Conservation (phyloP, 2,797 vertebrate genomes). For the Poeciliopsis presidionis region DNA sequence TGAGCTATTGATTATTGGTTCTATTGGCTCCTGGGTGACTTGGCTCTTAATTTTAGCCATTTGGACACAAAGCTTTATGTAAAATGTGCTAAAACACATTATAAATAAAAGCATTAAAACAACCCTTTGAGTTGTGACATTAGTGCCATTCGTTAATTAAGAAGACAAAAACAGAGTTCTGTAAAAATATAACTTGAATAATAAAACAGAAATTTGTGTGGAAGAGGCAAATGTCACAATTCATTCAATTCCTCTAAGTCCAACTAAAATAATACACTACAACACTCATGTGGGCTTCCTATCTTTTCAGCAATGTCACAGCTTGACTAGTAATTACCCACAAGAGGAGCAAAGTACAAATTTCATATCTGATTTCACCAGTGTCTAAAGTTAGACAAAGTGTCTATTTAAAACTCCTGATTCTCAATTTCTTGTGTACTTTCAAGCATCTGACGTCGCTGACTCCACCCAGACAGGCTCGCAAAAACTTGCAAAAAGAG, state of each 20-base stretch:
- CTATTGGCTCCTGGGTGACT: constrained; percentile 46
- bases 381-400: too few species aligned
- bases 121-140: neutral
- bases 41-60: constrained; percentile 48
- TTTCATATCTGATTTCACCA: constrained; percentile 4
- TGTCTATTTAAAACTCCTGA: neutral
- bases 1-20: constrained; percentile 49
- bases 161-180: constrained; percentile 8
- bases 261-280: neutral
- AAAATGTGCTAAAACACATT: neutral
- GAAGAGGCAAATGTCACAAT: neutral
- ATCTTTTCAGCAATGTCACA: constrained; percentile 3
- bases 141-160: neutral
- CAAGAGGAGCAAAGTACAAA: constrained; percentile 36
- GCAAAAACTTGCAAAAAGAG: constrained; percentile 22
- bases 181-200: neutral
- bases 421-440: neutral
- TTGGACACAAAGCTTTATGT: constrained; percentile 11
- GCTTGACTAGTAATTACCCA: neutral
- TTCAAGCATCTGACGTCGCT: neutral
- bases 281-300: constrained; percentile 4
- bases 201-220: neutral
- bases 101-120: neutral
- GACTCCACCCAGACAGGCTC: constrained; percentile 5
- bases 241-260: neutral